Conservation (phyloP, 2,113 vertebrate genomes). For the Thalassoma bifasciatum region DNA sequence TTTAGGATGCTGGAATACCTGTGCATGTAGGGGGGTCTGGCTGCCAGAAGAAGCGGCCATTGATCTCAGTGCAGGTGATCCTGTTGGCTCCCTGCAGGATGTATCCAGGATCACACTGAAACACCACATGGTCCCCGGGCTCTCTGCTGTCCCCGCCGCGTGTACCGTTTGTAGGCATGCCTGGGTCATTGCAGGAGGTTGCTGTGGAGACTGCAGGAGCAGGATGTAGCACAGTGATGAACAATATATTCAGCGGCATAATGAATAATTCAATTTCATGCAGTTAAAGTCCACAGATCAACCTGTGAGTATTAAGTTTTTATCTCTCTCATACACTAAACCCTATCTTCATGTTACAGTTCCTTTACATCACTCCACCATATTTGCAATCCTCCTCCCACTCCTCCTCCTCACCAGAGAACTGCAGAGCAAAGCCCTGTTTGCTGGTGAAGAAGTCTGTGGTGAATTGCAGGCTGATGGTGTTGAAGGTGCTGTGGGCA, state of each 20-base stretch:
- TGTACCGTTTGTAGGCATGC: slow-evolving; percentile 94
- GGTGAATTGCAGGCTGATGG: slow-evolving; percentile 94
- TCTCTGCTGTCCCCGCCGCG: slow-evolving; percentile 92
- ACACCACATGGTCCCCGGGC: slow-evolving; percentile 91
- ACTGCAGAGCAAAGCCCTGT: slow-evolving; percentile 96
- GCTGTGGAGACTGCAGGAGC: slow-evolving; percentile 90
- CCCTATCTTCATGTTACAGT: not conserved
- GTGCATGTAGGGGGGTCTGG: slow-evolving; percentile 94
- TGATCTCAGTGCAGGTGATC: slow-evolving; percentile 95
- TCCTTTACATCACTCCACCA: slow-evolving; percentile 1
- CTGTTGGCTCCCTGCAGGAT: slow-evolving; percentile 89
- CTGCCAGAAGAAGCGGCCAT: slow-evolving; percentile 97
- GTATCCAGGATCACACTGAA: slow-evolving; percentile 97
- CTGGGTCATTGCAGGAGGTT: slow-evolving; percentile 97
- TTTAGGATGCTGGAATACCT: slow-evolving; percentile 77
- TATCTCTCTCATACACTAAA: not conserved
- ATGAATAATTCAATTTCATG: not conserved
- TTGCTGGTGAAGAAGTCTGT: slow-evolving; percentile 99
- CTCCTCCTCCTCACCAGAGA: slow-evolving; percentile 85
- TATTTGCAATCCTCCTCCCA: not conserved
- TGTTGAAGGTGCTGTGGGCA: slow-evolving; percentile 95
- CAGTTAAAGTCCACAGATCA: not conserved
- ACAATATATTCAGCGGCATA: not conserved
- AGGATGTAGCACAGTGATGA: slow-evolving; percentile 8
- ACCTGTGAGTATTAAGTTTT: not conserved